Evolutionary conservation across 2,113 vertebrate species (phyloP), one percentile per base, ranked within the genome.

Genomic region (Rhynchopsitta pachyrhyncha): DNA sequence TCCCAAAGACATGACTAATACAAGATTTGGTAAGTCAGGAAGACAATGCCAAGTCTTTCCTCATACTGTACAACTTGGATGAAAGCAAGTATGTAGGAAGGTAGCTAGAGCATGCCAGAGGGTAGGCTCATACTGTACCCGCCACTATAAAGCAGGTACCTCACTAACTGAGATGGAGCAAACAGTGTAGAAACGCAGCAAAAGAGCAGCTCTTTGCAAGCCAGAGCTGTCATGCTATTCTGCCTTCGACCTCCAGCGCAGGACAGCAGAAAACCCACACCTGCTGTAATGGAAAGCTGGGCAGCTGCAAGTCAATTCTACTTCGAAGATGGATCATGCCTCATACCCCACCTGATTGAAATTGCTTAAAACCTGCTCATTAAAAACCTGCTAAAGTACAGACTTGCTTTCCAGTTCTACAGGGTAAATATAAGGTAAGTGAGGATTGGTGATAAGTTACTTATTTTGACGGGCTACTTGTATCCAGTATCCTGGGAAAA

Each of bases 1-100:
- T 96, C 94, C 70, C 79, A 81, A 96, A 94, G 94, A 96, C 88
- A 93, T 95, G 86, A 95, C 93, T 97, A 95, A 97, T 91, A 77
- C 55, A 62, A 94, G 90, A 86, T 95, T 94, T 95, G 93, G 91
- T 94, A 96, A 97, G 89, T 87, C 89, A 90, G 92, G 74, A 97
- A 96, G 91, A 94, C 96, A 96, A 96, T 95, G 95, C 92, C 64
- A 95, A 93, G 57, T 96, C 92, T 92, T 96, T 94, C 92, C 76
- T 95, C 92, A 94, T 78, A 74, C 75, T 55, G 70, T 69, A 92
- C 88, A 75, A 92, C 74, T 76, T 81, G 73, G 90, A 95, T 79
- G 74, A 96, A 93, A 76, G 95, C 76, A 91, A 86, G 66, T 76
- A 89, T 69, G 93, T 95, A 95, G 94, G 88, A 83, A 96, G 63